These are phyloP conservation scores for Strigamia maritima DNA, from an alignment of 2,888 invertebrate species.

Conservation along the genomic window DNA sequence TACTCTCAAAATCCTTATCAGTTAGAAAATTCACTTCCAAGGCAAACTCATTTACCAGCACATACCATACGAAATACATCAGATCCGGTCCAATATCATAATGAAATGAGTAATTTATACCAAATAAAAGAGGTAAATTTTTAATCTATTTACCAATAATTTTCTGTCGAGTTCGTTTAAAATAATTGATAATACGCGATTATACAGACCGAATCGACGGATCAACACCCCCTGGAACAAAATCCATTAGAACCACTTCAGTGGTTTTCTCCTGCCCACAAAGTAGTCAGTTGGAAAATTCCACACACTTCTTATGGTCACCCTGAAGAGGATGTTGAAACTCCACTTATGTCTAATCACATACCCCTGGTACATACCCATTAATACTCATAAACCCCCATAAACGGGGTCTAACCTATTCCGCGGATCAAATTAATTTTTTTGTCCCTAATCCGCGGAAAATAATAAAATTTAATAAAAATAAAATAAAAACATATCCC, in stretches of 20 bases:
- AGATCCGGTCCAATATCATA: conserved; percentile 23
- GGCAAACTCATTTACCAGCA: conserved; percentile 24
- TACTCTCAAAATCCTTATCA: conserved; percentile 21
- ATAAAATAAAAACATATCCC: too few species aligned
- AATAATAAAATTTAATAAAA: too few species aligned
- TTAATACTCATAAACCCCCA: neutral
- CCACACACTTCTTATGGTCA: conserved; percentile 28
- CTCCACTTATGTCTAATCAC: conserved; percentile 32
- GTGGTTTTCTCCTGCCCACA: conserved; percentile 17
- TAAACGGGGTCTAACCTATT: too few species aligned
- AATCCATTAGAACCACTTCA: conserved; percentile 13
- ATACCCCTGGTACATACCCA: neutral
- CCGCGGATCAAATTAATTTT: too few species aligned
- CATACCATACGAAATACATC: conserved; percentile 12
- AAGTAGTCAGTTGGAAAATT: conserved; percentile 30
- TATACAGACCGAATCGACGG: neutral
- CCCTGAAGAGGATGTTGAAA: conserved; percentile 13
- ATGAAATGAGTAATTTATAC: conserved; percentile 16
- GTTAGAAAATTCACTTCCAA: neutral
- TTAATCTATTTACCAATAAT: neutral
- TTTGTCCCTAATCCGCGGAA: too few species aligned
- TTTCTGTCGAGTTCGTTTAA: neutral
- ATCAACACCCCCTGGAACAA: conserved; percentile 10
- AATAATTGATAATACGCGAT: neutral
- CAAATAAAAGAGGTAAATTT: conserved; percentile 8